Conservation (phyloP, 2,113 vertebrate species). For the Nesogale talazaci region DNA sequence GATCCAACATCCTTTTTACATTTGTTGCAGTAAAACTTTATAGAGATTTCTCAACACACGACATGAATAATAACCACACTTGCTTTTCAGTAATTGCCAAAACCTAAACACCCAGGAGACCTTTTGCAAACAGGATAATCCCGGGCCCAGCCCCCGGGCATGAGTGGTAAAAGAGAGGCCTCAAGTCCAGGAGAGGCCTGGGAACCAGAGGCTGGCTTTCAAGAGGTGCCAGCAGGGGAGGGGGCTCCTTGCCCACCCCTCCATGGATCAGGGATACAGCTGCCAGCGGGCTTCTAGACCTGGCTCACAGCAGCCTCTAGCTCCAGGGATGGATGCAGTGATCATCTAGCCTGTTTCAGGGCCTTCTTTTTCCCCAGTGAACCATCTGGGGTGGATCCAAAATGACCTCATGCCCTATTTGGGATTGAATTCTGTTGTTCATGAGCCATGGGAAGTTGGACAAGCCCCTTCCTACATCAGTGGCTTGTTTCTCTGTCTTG, state of each 20-base stretch:
- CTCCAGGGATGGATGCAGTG: neutral
- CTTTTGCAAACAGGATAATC: neutral
- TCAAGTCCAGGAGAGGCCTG: neutral
- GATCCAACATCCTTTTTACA: constrained; percentile 33
- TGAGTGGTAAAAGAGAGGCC: neutral
- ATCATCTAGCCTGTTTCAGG: neutral
- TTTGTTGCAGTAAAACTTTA: constrained; percentile 63
- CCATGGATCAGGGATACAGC: neutral
- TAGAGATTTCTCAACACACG: constrained; percentile 68
- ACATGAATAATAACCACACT: constrained; percentile 34
- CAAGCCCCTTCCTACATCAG: too few species aligned
- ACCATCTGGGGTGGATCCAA: rapidly evolving
- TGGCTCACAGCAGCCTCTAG: constrained; percentile 30
- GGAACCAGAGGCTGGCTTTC: neutral
- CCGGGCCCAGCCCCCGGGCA: neutral
- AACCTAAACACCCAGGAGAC: neutral
- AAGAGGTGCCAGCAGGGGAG: neutral
- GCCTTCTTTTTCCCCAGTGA: neutral
- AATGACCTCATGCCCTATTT: neutral
- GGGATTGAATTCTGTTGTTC: neutral
- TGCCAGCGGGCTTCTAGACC: rapidly evolving
- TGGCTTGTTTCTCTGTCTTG: neutral
- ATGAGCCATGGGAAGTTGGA: neutral
- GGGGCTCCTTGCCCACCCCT: rapidly evolving
- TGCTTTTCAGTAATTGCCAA: constrained; percentile 74